phyloP scores from a whole-genome alignment of 2,888 invertebrate species.

The Matsumyia berberina region DNA sequence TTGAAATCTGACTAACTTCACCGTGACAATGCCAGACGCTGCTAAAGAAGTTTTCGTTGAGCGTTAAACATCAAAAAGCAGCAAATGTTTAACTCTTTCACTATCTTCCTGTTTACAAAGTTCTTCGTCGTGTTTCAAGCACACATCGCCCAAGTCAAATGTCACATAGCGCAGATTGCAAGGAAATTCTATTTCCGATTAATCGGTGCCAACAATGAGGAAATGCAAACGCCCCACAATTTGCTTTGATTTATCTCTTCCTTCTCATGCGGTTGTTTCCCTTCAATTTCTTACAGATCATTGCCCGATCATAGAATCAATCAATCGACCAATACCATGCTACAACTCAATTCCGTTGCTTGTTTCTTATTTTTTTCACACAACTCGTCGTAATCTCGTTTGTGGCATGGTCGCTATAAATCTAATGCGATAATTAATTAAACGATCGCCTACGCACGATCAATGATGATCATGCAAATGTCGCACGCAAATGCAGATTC shows the following conservation, averaged over 20 bases:
- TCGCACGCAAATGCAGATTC: slow-evolving; percentile 38
- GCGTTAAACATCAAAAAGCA: too few species aligned
- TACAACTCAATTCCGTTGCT: neutral
- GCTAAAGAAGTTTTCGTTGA: too few species aligned
- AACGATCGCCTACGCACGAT: slow-evolving; percentile 57
- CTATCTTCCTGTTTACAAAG: slow-evolving; percentile 65
- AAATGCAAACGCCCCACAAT: slow-evolving; percentile 64
- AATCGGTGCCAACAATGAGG: slow-evolving; percentile 71
- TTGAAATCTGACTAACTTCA: too few species aligned
- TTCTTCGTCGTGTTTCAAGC: neutral
- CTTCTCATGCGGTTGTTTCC: slow-evolving; percentile 33
- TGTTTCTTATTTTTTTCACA: neutral
- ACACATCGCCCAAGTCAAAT: slow-evolving; percentile 37
- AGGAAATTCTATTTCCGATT: slow-evolving; percentile 67
- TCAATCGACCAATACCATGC: slow-evolving; percentile 53
- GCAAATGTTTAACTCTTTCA: too few species aligned
- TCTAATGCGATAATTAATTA: slow-evolving; percentile 38
- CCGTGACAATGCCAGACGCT: too few species aligned
- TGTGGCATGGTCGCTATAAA: slow-evolving; percentile 4
- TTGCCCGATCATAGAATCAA: slow-evolving; percentile 73
- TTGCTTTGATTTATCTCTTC: slow-evolving; percentile 59
- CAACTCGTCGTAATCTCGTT: slow-evolving; percentile 29
- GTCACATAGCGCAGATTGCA: slow-evolving; percentile 50
- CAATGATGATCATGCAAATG: slow-evolving; percentile 61
- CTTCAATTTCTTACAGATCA: slow-evolving; percentile 44